Percentiles rank a stretch among this genome's conserved stretches.
Conservation (phyloP, 2,113 vertebrate species). For the Nerophis lumbriciformis region DNA sequence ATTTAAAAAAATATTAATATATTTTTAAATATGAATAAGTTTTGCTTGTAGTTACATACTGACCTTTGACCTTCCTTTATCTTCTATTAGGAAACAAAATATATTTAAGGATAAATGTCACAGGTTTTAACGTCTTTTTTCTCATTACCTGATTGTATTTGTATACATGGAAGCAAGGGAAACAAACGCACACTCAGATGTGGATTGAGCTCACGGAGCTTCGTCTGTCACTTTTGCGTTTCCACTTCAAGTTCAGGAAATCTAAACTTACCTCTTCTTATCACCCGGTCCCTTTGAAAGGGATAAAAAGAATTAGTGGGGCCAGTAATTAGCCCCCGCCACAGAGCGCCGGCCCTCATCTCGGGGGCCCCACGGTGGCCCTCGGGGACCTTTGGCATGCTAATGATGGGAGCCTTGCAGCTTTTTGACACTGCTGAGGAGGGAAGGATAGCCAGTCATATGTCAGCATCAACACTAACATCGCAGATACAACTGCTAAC, state of each 20-base stretch:
- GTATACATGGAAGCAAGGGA: background rate
- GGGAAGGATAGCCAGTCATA: background rate
- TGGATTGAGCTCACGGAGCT: constrained; percentile 67
- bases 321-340: constrained; percentile 62
- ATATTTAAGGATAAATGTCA: too few species aligned
- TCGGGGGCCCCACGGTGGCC: constrained; percentile 46
- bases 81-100: too few species aligned
- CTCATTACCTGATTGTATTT: too few species aligned
- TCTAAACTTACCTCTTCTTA: constrained; percentile 78
- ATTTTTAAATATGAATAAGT: too few species aligned
- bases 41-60: too few species aligned
- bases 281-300: constrained; percentile 65
- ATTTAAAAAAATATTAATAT: too few species aligned
- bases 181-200: constrained; percentile 46
- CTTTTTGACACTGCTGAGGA: constrained; percentile 37
- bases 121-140: too few species aligned
- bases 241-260: constrained; percentile 81
- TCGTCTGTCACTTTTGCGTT: constrained; percentile 74
- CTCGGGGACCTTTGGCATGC: constrained; percentile 68
- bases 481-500: too few species aligned
- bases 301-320: constrained; percentile 70
- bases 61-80: too few species aligned
- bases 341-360: constrained; percentile 24
- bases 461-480: background rate
- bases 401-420: constrained; percentile 51